Evolutionary conservation across 2,888 invertebrate species (phyloP).

Genomic region (Temnothorax ravouxi): DNA sequence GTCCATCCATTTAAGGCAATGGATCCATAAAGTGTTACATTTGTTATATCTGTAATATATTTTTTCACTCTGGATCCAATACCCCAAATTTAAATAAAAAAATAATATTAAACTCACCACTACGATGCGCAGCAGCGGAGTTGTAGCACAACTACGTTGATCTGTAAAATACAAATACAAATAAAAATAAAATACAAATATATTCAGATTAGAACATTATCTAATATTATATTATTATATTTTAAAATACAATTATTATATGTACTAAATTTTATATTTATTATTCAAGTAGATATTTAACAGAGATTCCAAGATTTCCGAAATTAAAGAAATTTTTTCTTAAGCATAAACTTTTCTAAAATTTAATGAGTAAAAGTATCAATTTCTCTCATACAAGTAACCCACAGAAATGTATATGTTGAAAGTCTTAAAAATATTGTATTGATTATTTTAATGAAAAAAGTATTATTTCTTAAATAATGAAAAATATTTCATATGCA

Average conservation of each 20-base stretch:
- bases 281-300: neutral
- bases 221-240: neutral
- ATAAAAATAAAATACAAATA: neutral
- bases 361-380: neutral
- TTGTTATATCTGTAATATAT: neutral
- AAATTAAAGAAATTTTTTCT: neutral
- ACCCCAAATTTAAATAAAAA: neutral
- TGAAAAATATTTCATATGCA: neutral
- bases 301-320: neutral
- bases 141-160: neutral
- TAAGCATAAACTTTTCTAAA: neutral
- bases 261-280: neutral
- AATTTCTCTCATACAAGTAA: neutral
- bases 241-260: neutral
- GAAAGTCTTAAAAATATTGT: neutral
- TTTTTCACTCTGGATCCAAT: neutral
- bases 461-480: neutral
- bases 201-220: neutral
- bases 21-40: neutral
- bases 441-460: neutral
- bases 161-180: neutral
- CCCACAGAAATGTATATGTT: neutral
- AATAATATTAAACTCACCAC: neutral
- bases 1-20: neutral
- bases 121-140: neutral